Percentiles rank a stretch among this genome's conserved stretches.
These are phyloP conservation scores for Taxidea taxus DNA, from an alignment of 2,113 vertebrate species.

Conservation along the genomic window DNA sequence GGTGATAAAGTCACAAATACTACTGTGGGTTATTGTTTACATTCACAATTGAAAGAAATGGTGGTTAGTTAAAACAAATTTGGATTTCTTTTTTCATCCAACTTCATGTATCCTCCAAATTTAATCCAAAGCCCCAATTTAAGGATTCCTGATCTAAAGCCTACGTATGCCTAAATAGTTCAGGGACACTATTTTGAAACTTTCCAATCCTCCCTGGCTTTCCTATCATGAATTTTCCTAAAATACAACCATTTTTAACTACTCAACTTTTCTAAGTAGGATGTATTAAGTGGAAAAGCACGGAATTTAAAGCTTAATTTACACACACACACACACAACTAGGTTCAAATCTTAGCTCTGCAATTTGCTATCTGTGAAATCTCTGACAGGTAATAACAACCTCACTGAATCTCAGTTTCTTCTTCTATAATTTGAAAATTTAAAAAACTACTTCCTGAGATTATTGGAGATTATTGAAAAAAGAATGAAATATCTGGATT, in stretches of 20 bases:
- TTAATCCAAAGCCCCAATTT: not conserved
- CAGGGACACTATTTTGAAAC: not conserved
- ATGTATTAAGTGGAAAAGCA: not conserved
- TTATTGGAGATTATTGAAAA: not conserved
- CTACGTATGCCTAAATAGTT: not conserved
- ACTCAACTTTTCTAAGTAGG: not conserved
- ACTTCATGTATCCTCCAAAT: not conserved
- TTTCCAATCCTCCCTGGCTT: not conserved
- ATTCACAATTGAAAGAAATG: not conserved
- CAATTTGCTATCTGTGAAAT: not conserved
- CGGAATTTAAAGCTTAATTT: conserved; percentile 10
- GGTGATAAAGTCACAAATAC: not conserved
- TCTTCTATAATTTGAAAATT: not conserved
- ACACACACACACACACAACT: not conserved
- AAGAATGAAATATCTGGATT: conserved; percentile 9
- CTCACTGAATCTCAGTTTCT: not conserved
- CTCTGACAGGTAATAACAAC: not conserved
- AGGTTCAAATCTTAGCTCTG: not conserved
- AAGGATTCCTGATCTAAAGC: not conserved
- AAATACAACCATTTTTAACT: not conserved
- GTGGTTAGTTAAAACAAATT: not conserved
- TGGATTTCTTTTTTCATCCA: not conserved
- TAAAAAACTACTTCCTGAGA: not conserved
- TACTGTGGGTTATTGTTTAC: not conserved
- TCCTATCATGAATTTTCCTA: not conserved